Evolutionary conservation across 1,140 invertebrate genomes (phyloP), one percentile per base, ranked within the genome.

Genomic region (Condylostylus longicornis): DNA sequence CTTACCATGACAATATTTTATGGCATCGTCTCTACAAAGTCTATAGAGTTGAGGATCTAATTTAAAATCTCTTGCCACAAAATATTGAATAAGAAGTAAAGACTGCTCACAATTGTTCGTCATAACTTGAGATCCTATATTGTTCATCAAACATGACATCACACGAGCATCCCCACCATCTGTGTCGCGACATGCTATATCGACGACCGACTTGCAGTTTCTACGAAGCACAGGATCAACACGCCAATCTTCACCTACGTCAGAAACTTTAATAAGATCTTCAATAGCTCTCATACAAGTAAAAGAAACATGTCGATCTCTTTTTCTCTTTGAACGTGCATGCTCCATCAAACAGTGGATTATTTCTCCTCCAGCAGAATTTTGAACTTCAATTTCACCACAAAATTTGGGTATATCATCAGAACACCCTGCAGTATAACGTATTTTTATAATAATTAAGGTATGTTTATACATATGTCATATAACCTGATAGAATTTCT

Each of bases 301-400:
- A 10, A 69, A 50, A 13, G 74, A 70, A 4, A 86, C 71, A 46
- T 74, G 66, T 22, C 69, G 67, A 32, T 68, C 62, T 42, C 68
- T 67, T 27, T 67, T 63, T 37, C 65, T 70, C 40, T 71, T 74
- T 18, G 69, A 64, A 45, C 76, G 71, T 4, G 87, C 82, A 63
- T 90, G 79, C 35, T 85, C 80, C 88, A 98, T 91, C 29, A 98
- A 64, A 60, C 94, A 98, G 62, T 98, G 93, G 43, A 98, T 79
- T 0, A 90, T 95, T 52, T 79, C 78, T 1, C 89, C 89, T 37
- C 53, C 54, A 32, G 52, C 51, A 5, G 54, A 46, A 29, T 52
- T 41, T 27, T 54, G 75, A 58, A 44, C 36, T 19, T 87, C 80
- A 34, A 85, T 61, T 6, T 71, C 70, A 43, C 67, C 71, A 54